Conservation (phyloP, 2,888 invertebrate species). For the Dicyrtoma fusca region DNA sequence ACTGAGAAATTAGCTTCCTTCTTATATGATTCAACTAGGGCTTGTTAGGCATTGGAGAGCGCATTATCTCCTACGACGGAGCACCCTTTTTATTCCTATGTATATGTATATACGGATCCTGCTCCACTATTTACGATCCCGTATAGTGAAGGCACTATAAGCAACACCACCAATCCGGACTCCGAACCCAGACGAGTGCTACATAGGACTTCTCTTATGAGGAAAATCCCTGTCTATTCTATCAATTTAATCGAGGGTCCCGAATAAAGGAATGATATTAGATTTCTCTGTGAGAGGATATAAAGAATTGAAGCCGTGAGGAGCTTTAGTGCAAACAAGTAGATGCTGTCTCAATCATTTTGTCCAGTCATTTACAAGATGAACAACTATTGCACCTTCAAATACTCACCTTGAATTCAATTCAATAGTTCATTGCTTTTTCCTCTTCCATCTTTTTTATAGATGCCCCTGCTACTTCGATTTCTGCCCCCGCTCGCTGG, state of each 20-base stretch:
- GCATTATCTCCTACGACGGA: no score
- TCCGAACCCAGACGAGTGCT: no score
- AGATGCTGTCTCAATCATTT: conserved; percentile 21
- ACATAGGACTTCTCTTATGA: no score
- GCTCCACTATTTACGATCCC: no score
- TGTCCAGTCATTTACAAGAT: conserved; percentile 26
- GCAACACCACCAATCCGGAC: neutral
- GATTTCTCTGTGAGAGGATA: conserved; percentile 15
- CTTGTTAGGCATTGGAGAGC: no score
- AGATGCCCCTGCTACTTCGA: neutral
- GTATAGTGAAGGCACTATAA: no score
- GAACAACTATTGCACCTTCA: conserved; percentile 10
- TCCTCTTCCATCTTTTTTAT: neutral
- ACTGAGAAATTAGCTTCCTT: no score
- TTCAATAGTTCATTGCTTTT: conserved; percentile 13
- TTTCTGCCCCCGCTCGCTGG: neutral
- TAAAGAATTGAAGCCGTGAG: neutral
- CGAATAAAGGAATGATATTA: conserved; percentile 22
- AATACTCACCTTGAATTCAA: conserved; percentile 1
- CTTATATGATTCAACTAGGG: no score
- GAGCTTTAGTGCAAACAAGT: conserved; percentile 18
- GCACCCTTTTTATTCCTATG: no score
- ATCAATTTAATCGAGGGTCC: conserved; percentile 18
- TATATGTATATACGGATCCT: no score
- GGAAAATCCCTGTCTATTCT: neutral